These are phyloP conservation scores for Parnassius apollo DNA, from an alignment of 2,888 invertebrate species.

Conservation along the genomic window DNA sequence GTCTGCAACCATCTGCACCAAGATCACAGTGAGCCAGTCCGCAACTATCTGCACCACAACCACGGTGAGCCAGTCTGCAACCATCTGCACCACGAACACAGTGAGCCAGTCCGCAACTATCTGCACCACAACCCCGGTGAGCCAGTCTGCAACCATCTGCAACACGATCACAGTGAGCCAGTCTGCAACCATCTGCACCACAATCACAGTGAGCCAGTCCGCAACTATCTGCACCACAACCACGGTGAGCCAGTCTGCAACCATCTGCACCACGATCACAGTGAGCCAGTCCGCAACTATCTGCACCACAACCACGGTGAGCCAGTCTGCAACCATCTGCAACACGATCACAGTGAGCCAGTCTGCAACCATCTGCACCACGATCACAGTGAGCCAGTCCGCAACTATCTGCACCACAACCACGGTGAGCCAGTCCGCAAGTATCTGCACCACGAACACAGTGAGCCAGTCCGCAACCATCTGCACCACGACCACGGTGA, in stretches of 20 bases:
- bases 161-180: background rate
- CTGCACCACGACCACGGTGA: conserved; percentile 1
- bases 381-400: conserved; percentile 92
- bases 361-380: conserved; percentile 84
- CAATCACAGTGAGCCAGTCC: conserved; percentile 27
- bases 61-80: conserved; percentile 40
- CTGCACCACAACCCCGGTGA: conserved; percentile 72
- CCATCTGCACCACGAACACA: conserved; percentile 72
- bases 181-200: background rate
- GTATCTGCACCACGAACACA: conserved; percentile 72
- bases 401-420: conserved; percentile 77
- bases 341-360: conserved; percentile 67
- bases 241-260: conserved; percentile 40
- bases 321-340: conserved; percentile 57
- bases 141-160: background rate
- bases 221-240: conserved; percentile 17
- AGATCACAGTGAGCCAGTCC: conserved; percentile 28
- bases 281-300: conserved; percentile 37
- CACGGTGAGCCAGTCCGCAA: conserved; percentile 63
- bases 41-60: conserved; percentile 16
- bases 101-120: conserved; percentile 57
- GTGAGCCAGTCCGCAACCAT: conserved; percentile 37
- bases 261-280: conserved; percentile 72
- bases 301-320: no score
- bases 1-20: background rate